Conservation (phyloP, 2,113 vertebrate genomes). For the Mustelus asterias region DNA sequence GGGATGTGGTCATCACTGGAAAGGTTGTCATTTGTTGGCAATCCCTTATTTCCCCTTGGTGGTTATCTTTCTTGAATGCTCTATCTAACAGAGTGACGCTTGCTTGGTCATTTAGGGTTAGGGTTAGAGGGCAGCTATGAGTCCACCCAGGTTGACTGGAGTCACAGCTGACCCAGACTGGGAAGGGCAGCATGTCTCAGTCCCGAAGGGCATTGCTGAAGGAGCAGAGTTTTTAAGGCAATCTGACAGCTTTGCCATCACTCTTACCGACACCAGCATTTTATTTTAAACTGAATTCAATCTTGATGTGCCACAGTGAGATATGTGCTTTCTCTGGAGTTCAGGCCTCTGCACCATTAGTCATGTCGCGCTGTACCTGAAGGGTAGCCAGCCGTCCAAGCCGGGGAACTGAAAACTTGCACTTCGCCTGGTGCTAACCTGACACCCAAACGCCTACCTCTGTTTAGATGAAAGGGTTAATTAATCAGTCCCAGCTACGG, state of each 20-base stretch:
- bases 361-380: not conserved
- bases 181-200: not conserved
- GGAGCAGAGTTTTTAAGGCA: not conserved
- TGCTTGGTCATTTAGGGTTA: not conserved
- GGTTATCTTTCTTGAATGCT: not conserved
- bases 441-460: not conserved
- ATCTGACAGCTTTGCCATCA: not conserved
- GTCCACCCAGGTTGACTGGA: not conserved
- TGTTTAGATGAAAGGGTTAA: slow-evolving; percentile 9
- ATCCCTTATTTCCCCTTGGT: not conserved
- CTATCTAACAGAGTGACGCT: not conserved
- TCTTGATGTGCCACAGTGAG: not conserved
- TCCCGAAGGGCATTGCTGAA: not conserved
- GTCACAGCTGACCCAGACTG: not conserved
- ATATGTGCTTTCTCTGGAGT: not conserved
- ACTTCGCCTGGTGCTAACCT: not conserved
- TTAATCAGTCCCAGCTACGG: slow-evolving; percentile 6
- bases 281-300: not conserved
- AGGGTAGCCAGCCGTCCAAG: not conserved
- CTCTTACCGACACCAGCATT: not conserved
- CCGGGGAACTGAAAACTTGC: too few species aligned
- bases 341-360: not conserved
- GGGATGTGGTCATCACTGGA: not conserved
- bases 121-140: not conserved
- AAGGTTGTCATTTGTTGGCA: not conserved